phyloP scores from a whole-genome alignment of 1,140 invertebrate genomes.

The Drosophila nikananu region DNA sequence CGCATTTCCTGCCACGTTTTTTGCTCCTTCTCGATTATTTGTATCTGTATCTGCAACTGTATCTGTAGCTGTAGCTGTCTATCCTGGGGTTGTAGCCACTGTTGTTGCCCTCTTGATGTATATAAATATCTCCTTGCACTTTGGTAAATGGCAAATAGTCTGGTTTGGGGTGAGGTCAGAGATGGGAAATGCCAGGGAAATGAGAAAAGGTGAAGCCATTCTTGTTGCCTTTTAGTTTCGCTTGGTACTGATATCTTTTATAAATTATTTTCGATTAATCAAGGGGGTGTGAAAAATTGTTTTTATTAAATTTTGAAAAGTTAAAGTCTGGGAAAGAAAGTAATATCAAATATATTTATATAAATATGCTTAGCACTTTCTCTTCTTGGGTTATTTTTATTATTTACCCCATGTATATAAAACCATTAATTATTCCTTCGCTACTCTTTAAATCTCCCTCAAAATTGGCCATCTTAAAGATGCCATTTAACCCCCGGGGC shows the following conservation, averaged over 20 bases:
- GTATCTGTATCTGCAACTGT: constrained; percentile 61
- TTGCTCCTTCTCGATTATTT: constrained; percentile 39
- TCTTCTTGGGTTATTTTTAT: background rate
- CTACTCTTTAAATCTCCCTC: constrained; percentile 25
- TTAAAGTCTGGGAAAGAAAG: background rate
- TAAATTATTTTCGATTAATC: constrained; percentile 23
- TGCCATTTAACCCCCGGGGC: constrained; percentile 60
- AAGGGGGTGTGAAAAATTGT: background rate
- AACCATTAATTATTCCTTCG: background rate
- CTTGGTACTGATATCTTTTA: constrained; percentile 14
- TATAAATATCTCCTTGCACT: constrained; percentile 78
- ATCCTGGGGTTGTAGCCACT: constrained; percentile 31
- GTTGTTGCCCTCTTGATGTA: constrained; percentile 67
- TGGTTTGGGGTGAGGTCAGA: constrained; percentile 35
- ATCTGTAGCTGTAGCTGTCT: constrained; percentile 39
- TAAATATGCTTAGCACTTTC: background rate
- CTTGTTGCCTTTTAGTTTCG: constrained; percentile 24
- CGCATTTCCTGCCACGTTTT: constrained; percentile 83
- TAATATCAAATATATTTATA: background rate
- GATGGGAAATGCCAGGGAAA: constrained; percentile 7
- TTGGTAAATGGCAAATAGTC: constrained; percentile 71
- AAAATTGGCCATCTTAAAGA: constrained; percentile 49
- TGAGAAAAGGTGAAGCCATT: constrained; percentile 23
- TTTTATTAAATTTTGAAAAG: background rate
- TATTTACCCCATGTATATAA: background rate